Evolutionary conservation across 2,113 vertebrate genomes (phyloP).

Genomic region (Alligator sinensis): DNA sequence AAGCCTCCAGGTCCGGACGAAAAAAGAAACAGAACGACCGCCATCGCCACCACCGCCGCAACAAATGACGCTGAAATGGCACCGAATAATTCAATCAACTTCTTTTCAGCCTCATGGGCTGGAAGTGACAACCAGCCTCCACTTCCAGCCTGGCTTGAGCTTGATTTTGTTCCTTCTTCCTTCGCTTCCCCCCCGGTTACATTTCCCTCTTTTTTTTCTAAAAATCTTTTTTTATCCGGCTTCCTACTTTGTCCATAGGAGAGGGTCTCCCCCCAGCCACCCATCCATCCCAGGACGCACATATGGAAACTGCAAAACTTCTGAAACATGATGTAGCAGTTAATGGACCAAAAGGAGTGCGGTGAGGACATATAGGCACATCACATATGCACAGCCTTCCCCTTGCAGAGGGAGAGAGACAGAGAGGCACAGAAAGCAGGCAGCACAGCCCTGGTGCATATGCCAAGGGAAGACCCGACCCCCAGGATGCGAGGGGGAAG

Average conservation of each 20-base stretch:
- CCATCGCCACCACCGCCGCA: neutral
- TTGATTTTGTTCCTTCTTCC: constrained; percentile 37
- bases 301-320: neutral
- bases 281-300: neutral
- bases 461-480: neutral
- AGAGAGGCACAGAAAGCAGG: neutral
- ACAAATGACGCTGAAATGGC: constrained; percentile 32
- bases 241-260: neutral
- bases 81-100: neutral
- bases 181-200: neutral
- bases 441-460: fast-evolving
- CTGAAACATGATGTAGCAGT: neutral
- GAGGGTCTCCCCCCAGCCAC: fast-evolving
- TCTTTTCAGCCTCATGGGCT: constrained; percentile 33
- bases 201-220: neutral
- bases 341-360: neutral
- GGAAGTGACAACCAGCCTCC: neutral
- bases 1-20: neutral
- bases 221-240: neutral
- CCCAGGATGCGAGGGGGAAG: neutral
- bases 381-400: fast-evolving
- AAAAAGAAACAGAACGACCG: neutral
- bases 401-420: neutral
- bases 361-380: fast-evolving
- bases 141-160: constrained; percentile 20